A percentile compares a stretch with the other conserved stretches of the same genome.
Conservation (phyloP, 2,888 invertebrate species). For the Nineta flava region DNA sequence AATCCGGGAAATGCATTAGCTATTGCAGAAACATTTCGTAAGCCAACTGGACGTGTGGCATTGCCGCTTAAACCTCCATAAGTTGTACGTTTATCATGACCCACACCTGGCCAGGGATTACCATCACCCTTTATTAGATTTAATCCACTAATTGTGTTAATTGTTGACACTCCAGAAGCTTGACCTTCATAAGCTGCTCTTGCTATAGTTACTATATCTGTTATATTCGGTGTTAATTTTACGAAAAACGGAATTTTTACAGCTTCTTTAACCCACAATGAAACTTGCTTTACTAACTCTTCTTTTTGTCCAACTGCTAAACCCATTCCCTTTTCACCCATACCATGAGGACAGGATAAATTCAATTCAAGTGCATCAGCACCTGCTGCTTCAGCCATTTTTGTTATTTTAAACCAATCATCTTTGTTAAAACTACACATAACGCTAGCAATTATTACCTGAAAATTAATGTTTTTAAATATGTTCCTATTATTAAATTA, state of each 20-base stretch:
- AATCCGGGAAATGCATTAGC: conserved; percentile 71
- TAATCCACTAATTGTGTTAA: conserved; percentile 91
- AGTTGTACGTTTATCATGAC: conserved; percentile 64
- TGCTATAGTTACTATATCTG: conserved; percentile 81
- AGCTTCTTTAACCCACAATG: conserved; percentile 74
- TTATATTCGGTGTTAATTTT: conserved; percentile 95
- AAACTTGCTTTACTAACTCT: conserved; percentile 71
- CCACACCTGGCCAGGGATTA: conserved; percentile 86
- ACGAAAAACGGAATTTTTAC: conserved; percentile 92
- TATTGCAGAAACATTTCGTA: conserved; percentile 81
- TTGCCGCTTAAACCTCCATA: conserved; percentile 88
- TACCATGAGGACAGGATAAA: conserved; percentile 95
- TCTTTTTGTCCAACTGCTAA: conserved; percentile 96
- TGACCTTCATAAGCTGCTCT: conserved; percentile 73
- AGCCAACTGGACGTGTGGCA: conserved; percentile 86
- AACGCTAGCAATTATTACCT: conserved; percentile 87
- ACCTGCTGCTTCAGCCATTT: conserved; percentile 63
- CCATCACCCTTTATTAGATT: conserved; percentile 75
- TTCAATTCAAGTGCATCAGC: conserved; percentile 93
- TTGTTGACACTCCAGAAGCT: conserved; percentile 91
- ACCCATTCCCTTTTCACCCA: conserved; percentile 98
- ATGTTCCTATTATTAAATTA: not conserved
- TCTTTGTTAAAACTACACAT: conserved; percentile 79
- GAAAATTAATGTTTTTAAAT: conserved; percentile 11
- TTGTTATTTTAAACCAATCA: conserved; percentile 78